Evolutionary conservation across 2,888 invertebrate species (phyloP).

Genomic region (Trimorus sp.): DNA sequence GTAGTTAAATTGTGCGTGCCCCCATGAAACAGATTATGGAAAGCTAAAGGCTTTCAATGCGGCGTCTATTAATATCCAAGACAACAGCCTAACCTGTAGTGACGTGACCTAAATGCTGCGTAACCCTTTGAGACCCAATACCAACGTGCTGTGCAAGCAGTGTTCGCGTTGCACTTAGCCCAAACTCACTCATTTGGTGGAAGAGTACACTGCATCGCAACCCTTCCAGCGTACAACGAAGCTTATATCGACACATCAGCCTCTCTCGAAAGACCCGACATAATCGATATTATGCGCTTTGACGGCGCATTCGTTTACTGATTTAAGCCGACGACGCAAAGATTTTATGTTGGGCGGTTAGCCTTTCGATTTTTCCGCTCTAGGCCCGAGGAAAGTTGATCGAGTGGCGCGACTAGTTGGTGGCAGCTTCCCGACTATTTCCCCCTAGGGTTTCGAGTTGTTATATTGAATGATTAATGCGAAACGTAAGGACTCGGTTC

Average conservation of each 20-base stretch:
- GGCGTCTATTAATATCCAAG: constrained; percentile 56
- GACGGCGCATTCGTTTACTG: constrained; percentile 45
- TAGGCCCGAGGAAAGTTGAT: constrained; percentile 6
- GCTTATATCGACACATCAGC: constrained; percentile 60
- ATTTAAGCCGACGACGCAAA: constrained; percentile 32
- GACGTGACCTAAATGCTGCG: constrained; percentile 69
- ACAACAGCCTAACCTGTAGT: constrained; percentile 62
- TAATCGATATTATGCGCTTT: constrained; percentile 61
- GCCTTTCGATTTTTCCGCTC: constrained; percentile 2
- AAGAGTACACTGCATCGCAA: constrained; percentile 58
- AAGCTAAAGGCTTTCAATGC: constrained; percentile 42
- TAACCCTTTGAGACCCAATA: constrained; percentile 67
- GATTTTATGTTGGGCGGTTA: constrained; percentile 27
- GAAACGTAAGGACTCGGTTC: constrained; percentile 32
- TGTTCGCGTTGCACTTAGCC: constrained; percentile 60
- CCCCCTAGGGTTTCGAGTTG: constrained; percentile 13
- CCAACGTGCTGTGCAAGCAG: constrained; percentile 58
- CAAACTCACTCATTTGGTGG: constrained; percentile 62
- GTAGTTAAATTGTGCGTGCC: constrained; percentile 41
- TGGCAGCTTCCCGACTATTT: background rate
- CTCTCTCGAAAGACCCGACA: constrained; percentile 48
- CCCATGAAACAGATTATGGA: constrained; percentile 49
- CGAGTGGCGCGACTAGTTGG: background rate
- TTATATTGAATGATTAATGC: constrained; percentile 47
- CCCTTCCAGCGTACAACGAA: constrained; percentile 47